Evolutionary conservation across 2,797 vertebrate species (phyloP).

Genomic region (Cheirogaleus major): DNA sequence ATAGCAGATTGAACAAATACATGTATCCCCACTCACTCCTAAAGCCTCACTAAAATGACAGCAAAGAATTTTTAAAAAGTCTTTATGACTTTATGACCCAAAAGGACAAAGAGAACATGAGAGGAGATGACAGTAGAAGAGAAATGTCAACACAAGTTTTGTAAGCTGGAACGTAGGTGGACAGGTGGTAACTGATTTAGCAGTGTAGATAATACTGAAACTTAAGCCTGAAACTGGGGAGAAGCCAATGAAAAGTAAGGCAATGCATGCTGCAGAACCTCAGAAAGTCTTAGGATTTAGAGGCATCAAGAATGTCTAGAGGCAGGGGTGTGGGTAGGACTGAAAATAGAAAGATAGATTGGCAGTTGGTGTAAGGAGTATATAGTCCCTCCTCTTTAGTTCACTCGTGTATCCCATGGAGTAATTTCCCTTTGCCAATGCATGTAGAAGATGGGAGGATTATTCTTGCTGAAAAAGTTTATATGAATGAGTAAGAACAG

Average conservation of each 20-base stretch:
- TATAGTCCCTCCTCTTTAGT: not conserved
- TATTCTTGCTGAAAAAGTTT: not conserved
- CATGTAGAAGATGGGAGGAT: not conserved
- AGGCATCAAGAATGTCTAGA: not conserved
- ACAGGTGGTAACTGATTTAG: slow-evolving; percentile 49
- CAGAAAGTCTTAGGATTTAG: slow-evolving; percentile 9
- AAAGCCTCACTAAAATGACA: slow-evolving; percentile 25
- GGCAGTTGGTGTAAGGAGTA: not conserved
- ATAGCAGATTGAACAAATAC: not conserved
- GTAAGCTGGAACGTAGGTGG: slow-evolving; percentile 24
- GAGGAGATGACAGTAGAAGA: slow-evolving; percentile 33
- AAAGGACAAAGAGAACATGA: slow-evolving; percentile 44
- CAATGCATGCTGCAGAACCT: not conserved
- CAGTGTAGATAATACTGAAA: slow-evolving; percentile 43
- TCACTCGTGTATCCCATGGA: not conserved
- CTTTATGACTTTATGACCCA: not conserved
- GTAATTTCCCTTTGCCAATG: not conserved
- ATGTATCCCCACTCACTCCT: not conserved
- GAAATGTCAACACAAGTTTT: slow-evolving; percentile 56
- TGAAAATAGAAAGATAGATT: not conserved
- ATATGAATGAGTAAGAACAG: not conserved
- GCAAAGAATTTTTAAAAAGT: slow-evolving; percentile 30
- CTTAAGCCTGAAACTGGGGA: slow-evolving; percentile 39
- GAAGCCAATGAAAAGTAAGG: not conserved
- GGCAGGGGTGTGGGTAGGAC: not conserved